Conservation (phyloP, 2,113 vertebrate species). For the Heterotilapia buettikoferi region DNA sequence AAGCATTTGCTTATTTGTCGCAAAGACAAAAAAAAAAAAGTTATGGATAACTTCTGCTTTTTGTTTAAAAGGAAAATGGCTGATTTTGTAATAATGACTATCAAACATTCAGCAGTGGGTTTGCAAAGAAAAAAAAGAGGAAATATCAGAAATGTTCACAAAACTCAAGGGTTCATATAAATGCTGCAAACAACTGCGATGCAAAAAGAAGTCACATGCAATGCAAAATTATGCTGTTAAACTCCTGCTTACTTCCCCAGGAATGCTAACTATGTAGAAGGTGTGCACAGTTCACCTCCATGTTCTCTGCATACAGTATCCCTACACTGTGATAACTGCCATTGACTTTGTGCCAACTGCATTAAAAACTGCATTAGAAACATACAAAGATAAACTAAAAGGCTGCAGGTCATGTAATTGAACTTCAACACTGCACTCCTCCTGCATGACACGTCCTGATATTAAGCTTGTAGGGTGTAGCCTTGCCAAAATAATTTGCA, state of each 20-base stretch:
- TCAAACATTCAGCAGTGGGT: not conserved
- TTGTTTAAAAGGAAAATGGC: not conserved
- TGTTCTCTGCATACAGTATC: not conserved
- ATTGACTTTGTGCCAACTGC: not conserved
- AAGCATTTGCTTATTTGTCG: not conserved
- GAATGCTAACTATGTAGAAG: not conserved
- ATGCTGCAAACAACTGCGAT: not conserved
- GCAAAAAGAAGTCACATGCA: not conserved
- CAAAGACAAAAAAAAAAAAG: not conserved
- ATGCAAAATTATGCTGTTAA: not conserved
- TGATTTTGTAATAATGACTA: not conserved
- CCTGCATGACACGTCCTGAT: not conserved
- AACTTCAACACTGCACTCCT: not conserved
- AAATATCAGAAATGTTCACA: not conserved
- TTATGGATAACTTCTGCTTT: not conserved
- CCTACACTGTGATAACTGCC: not conserved
- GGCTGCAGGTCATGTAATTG: not conserved
- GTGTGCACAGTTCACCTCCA: not conserved
- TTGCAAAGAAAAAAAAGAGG: not conserved
- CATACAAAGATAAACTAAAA: not conserved
- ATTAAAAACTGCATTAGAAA: not conserved
- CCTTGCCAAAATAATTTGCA: not conserved
- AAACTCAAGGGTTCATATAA: not conserved
- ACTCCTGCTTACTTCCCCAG: not conserved
- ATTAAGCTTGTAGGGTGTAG: not conserved